phyloP scores from a whole-genome alignment of 2,113 vertebrate genomes.

The Bungarus multicinctus region DNA sequence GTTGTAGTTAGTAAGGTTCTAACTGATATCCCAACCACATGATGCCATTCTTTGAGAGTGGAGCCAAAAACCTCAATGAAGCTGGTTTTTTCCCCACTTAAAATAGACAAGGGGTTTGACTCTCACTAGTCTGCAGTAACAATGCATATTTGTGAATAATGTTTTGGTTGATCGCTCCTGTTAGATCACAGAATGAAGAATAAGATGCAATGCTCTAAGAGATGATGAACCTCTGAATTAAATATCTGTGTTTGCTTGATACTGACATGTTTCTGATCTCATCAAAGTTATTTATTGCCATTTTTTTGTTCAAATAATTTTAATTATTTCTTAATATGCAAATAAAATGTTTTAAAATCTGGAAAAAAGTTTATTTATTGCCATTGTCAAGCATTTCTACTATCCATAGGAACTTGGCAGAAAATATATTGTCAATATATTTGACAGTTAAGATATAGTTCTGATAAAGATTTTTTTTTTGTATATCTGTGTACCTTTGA shows the following conservation, averaged over 20 bases:
- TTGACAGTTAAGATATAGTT: slow-evolving; percentile 61
- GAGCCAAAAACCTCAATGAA: background rate
- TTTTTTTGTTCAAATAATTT: slow-evolving; percentile 80
- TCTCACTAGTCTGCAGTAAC: background rate
- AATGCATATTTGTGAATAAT: background rate
- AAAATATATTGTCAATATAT: slow-evolving; percentile 58
- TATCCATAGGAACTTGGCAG: slow-evolving; percentile 58
- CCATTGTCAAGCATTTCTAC: slow-evolving; percentile 69
- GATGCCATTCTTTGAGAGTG: background rate
- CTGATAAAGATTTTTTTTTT: slow-evolving; percentile 9
- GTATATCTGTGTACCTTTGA: slow-evolving; percentile 5
- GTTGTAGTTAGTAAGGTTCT: background rate
- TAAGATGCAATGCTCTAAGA: slow-evolving; percentile 44
- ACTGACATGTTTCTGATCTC: slow-evolving; percentile 51
- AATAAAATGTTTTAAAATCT: slow-evolving; percentile 87
- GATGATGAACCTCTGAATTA: slow-evolving; percentile 57
- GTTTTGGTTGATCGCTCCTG: slow-evolving; percentile 25
- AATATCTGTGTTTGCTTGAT: slow-evolving; percentile 48
- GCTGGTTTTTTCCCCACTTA: no score
- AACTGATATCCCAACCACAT: background rate
- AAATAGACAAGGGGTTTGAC: slow-evolving; percentile 5
- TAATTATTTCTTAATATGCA: slow-evolving; percentile 91
- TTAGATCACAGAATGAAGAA: slow-evolving; percentile 56
- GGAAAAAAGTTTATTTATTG: slow-evolving; percentile 65
- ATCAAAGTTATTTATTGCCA: slow-evolving; percentile 73